phyloP scores from a whole-genome alignment of 2,888 invertebrate genomes.

The Eueremaeus valkanovi region DNA sequence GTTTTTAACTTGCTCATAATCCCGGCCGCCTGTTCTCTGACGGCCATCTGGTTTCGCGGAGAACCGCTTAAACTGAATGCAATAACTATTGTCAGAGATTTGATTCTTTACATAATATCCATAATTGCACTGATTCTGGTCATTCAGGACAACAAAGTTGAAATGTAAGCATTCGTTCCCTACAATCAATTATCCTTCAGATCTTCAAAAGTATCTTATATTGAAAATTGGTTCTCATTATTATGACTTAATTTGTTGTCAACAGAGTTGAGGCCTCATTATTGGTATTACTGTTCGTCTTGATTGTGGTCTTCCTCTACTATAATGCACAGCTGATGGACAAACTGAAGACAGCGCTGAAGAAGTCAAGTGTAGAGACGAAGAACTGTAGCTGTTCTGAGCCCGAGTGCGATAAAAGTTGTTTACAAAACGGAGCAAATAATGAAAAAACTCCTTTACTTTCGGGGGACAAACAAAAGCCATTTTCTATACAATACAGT shows the following conservation, averaged over 20 bases:
- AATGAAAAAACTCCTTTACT: background rate
- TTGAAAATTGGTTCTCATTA: background rate
- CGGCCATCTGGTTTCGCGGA: slow-evolving; percentile 35
- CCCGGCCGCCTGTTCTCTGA: slow-evolving; percentile 43
- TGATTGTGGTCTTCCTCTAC: slow-evolving; percentile 27
- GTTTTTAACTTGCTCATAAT: slow-evolving; percentile 83
- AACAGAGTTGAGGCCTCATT: slow-evolving; percentile 10
- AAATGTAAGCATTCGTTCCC: slow-evolving; percentile 81
- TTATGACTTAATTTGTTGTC: too few species aligned
- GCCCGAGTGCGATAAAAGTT: background rate
- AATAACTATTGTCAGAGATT: slow-evolving; percentile 76
- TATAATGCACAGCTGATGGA: slow-evolving; percentile 30
- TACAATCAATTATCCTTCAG: background rate
- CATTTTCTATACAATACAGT: slow-evolving; percentile 11
- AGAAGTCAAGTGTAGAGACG: background rate
- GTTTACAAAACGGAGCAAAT: background rate
- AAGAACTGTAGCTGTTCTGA: slow-evolving; percentile 7
- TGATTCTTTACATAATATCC: slow-evolving; percentile 72
- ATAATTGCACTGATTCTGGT: slow-evolving; percentile 75
- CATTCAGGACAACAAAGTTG: slow-evolving; percentile 74
- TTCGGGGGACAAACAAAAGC: background rate
- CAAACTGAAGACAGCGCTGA: background rate
- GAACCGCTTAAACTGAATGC: slow-evolving; percentile 22
- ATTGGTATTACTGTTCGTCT: background rate
- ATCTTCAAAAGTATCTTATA: too few species aligned